phyloP scores from a whole-genome alignment of 2,888 invertebrate genomes.

The Brachyptera putata region DNA sequence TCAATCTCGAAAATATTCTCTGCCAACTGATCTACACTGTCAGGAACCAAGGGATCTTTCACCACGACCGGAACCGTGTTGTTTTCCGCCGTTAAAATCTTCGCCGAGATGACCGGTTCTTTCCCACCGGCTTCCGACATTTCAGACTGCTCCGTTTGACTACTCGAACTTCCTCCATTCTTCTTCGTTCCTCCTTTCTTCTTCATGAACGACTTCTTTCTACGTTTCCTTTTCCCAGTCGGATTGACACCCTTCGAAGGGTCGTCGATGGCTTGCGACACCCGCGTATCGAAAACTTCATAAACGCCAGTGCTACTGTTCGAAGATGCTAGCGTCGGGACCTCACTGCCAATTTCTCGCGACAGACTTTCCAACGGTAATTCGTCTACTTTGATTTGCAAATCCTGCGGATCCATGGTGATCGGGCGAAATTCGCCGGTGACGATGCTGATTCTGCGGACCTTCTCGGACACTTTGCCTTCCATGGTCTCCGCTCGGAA shows the following conservation, averaged over 20 bases:
- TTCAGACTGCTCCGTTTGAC: constrained; percentile 40
- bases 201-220: constrained; percentile 73
- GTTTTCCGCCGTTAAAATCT: background rate
- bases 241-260: background rate
- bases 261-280: too few relatives aligned
- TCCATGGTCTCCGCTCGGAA: constrained; percentile 55
- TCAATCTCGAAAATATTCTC: constrained; percentile 17
- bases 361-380: background rate
- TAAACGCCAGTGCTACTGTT: too few relatives aligned
- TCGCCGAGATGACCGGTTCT: background rate
- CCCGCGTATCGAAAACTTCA: too few relatives aligned
- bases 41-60: background rate
- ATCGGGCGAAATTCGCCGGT: constrained; percentile 62
- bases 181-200: constrained; percentile 63
- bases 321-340: background rate
- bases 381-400: constrained; percentile 31
- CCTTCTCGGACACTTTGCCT: constrained; percentile 51
- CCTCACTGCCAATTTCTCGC: background rate
- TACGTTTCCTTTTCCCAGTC: constrained; percentile 64
- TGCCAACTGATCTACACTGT: background rate
- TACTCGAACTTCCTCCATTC: constrained; percentile 34
- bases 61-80: background rate
- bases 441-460: constrained; percentile 57
- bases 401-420: constrained; percentile 16
- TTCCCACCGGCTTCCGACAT: background rate